A percentile compares a stretch with the other conserved stretches of the same genome.
Evolutionary conservation across 1,140 invertebrate species (phyloP).

Genomic region (Glossosoma conforme): DNA sequence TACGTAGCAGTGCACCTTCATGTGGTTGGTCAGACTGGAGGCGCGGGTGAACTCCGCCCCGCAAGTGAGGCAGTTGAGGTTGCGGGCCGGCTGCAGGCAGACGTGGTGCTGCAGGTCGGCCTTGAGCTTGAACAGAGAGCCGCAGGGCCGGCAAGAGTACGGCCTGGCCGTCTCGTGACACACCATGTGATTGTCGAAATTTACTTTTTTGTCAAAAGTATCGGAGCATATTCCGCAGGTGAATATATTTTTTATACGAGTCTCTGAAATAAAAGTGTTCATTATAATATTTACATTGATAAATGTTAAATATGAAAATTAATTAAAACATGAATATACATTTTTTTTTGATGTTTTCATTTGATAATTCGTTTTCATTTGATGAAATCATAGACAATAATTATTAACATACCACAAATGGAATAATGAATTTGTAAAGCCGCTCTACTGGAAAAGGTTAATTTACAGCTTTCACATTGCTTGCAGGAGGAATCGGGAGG

Average conservation of each 20-base stretch:
- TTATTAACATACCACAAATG: constrained; percentile 10
- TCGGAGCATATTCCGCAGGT: constrained; percentile 39
- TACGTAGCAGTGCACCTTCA: constrained; percentile 48
- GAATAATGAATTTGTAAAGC: constrained; percentile 10
- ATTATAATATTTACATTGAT: neutral
- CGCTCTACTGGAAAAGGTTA: constrained; percentile 7
- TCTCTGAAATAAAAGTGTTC: constrained; percentile 12
- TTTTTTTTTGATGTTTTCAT: neutral
- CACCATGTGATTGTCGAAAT: constrained; percentile 44
- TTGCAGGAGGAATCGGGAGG: neutral
- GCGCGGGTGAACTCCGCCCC: constrained; percentile 46
- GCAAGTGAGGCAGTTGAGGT: constrained; percentile 40
- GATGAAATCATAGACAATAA: neutral
- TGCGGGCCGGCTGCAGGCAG: constrained; percentile 7
- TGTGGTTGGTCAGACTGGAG: constrained; percentile 50
- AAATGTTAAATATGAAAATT: neutral
- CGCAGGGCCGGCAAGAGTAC: constrained; percentile 19
- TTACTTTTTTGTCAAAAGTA: constrained; percentile 40
- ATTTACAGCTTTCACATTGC: constrained; percentile 10
- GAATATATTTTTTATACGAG: constrained; percentile 7
- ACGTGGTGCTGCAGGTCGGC: constrained; percentile 16
- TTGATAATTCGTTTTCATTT: constrained; percentile 1
- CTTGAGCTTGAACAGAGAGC: constrained; percentile 16
- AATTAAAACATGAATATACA: neutral
- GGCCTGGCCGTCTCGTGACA: constrained; percentile 34